Evolutionary conservation across 2,888 invertebrate species (phyloP).

Genomic region (Abscondita cerata): DNA sequence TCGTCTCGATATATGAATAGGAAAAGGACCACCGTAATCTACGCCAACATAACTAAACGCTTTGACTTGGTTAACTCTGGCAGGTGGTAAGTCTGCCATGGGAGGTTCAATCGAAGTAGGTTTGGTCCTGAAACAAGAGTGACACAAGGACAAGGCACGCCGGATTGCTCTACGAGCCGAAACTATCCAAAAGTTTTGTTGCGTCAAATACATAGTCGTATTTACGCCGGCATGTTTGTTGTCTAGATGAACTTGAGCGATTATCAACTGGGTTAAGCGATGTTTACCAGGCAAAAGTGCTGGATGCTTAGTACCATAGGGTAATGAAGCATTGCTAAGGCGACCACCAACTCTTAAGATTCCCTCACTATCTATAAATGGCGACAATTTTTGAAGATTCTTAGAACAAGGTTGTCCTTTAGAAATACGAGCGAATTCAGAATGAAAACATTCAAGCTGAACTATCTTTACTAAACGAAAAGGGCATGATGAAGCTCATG

Average conservation of each 20-base stretch:
- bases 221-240: conserved; percentile 36
- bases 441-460: too few species aligned
- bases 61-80: conserved; percentile 25
- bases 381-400: too few species aligned
- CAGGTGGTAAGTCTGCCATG: conserved; percentile 33
- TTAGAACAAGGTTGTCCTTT: too few species aligned
- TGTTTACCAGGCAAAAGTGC: conserved; percentile 17
- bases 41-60: conserved; percentile 33
- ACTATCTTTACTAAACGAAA: not conserved
- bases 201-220: conserved; percentile 28
- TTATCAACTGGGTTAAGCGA: conserved; percentile 26
- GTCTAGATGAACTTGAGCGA: conserved; percentile 32
- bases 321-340: conserved; percentile 14
- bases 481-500: not conserved
- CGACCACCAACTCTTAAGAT: conserved; percentile 28
- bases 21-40: conserved; percentile 36
- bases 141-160: conserved; percentile 8
- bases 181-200: conserved; percentile 40
- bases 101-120: conserved; percentile 16
- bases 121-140: conserved; percentile 16
- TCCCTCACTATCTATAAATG: conserved; percentile 24
- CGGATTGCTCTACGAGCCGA: conserved; percentile 17
- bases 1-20: conserved; percentile 23
- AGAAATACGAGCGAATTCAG: too few species aligned
- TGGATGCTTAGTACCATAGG: conserved; percentile 22